Evolutionary conservation across 2,797 vertebrate genomes (phyloP).

Genomic region (Okamejei kenojei): DNA sequence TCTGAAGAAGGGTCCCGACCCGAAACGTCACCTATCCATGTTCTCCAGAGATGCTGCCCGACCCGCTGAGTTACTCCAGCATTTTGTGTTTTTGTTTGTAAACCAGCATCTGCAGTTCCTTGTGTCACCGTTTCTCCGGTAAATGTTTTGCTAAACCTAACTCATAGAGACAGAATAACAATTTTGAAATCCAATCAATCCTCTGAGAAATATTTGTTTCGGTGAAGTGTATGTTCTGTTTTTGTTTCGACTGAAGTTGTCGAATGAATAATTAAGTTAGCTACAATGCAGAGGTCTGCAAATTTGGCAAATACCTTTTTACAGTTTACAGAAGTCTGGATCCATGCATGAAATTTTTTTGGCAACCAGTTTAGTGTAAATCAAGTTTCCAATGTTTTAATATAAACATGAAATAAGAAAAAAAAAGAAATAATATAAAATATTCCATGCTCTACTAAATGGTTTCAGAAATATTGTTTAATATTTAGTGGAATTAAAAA

Average conservation of each 20-base stretch:
- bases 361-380: background rate
- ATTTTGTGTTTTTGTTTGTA: too few relatives aligned
- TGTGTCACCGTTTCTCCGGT: background rate
- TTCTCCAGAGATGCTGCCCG: too few relatives aligned
- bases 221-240: conserved; percentile 1
- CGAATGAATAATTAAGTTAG: conserved; percentile 30
- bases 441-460: background rate
- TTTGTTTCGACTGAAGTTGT: conserved; percentile 26
- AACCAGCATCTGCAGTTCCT: too few relatives aligned
- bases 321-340: conserved; percentile 7
- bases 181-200: conserved; percentile 16
- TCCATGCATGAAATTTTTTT: background rate
- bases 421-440: background rate
- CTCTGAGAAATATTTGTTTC: background rate
- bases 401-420: background rate
- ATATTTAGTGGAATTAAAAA: conserved; percentile 28
- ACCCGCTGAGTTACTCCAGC: too few relatives aligned
- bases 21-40: too few relatives aligned
- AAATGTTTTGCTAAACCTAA: too few relatives aligned
- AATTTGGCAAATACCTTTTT: conserved; percentile 23
- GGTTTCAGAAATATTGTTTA: background rate
- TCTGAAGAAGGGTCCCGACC: too few relatives aligned
- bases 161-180: background rate
- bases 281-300: conserved; percentile 3
- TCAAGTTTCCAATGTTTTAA: background rate